These are phyloP conservation scores for Neopelma chrysocephalum DNA, from an alignment of 2,797 vertebrate species.

Conservation along the genomic window DNA sequence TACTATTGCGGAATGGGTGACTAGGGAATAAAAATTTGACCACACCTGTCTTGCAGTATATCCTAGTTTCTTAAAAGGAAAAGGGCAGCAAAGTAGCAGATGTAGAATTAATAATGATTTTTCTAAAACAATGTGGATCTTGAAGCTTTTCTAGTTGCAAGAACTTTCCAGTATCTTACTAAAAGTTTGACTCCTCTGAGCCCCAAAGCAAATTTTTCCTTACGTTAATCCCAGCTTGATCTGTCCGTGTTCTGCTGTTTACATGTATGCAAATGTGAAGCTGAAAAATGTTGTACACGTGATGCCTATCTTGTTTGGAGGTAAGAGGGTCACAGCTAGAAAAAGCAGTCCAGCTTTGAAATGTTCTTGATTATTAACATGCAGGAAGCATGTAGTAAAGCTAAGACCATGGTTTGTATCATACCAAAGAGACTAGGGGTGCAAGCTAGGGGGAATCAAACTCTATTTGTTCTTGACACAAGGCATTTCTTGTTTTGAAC, in stretches of 20 bases:
- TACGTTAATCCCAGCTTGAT: not conserved
- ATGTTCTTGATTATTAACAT: not conserved
- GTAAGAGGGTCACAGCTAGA: not conserved
- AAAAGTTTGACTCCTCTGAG: not conserved
- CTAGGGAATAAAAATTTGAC: not conserved
- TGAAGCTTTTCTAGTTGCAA: not conserved
- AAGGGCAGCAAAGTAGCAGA: not conserved
- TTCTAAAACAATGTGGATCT: not conserved
- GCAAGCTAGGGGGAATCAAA: not conserved
- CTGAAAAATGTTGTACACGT: rapidly evolving
- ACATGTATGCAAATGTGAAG: not conserved
- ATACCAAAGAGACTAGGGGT: not conserved
- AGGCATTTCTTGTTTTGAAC: not conserved
- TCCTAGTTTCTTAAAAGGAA: not conserved
- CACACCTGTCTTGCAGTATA: not conserved
- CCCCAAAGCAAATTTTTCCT: not conserved
- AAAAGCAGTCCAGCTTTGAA: not conserved
- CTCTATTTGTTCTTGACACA: not conserved
- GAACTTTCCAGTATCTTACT: not conserved
- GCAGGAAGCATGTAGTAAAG: not conserved
- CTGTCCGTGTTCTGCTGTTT: not conserved
- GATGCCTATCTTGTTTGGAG: not conserved
- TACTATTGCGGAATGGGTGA: not conserved
- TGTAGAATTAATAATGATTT: not conserved
- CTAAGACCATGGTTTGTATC: not conserved